A percentile compares a stretch with the other conserved stretches of the same genome.
Conservation (phyloP, 2,888 invertebrate species). For the Ophion ventricosus region DNA sequence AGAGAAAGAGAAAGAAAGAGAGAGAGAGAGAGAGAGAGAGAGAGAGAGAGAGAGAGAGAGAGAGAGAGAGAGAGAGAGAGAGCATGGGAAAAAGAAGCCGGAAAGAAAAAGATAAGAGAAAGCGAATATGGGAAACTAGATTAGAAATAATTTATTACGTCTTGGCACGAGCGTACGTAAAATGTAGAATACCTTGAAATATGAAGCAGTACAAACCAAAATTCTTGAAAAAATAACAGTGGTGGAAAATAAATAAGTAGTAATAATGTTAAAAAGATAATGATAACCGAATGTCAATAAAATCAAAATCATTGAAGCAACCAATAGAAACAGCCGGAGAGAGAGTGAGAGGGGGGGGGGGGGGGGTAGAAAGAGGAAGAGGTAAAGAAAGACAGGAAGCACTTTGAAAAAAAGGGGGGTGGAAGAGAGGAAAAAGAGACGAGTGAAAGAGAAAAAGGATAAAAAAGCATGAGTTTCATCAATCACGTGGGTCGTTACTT, state of each 20-base stretch:
- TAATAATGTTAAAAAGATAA: neutral
- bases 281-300: neutral
- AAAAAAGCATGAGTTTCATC: slow-evolving; percentile 41
- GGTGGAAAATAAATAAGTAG: neutral
- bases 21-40: slow-evolving; percentile 15
- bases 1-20: neutral
- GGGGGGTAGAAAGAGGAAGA: neutral
- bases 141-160: neutral
- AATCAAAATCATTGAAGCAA: neutral
- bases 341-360: neutral
- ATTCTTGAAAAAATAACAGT: neutral
- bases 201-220: neutral
- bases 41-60: slow-evolving; percentile 12
- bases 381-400: too few relatives aligned
- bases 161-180: neutral
- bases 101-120: neutral
- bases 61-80: slow-evolving; percentile 16
- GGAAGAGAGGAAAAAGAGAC: neutral
- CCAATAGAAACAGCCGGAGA: neutral
- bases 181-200: neutral
- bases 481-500: slow-evolving; percentile 45
- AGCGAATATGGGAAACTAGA: neutral
- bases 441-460: neutral
- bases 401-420: too few relatives aligned
- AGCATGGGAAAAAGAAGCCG: neutral